phyloP scores from a whole-genome alignment of 2,888 invertebrate genomes.

The Caenorhabditis doughertyi region DNA sequence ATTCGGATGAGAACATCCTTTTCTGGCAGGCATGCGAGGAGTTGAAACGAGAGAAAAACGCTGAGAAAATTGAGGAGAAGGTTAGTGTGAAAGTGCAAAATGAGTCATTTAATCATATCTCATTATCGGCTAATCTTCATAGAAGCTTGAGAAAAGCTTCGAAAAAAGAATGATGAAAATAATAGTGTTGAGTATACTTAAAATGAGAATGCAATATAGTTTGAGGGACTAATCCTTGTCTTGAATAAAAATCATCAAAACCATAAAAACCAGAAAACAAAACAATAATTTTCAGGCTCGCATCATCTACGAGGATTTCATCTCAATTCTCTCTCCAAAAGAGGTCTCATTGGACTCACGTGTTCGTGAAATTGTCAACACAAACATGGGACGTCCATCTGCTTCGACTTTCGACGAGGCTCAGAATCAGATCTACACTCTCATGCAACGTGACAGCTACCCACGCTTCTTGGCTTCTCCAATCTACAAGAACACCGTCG shows the following conservation, averaged over 20 bases:
- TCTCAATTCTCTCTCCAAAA: constrained; percentile 98
- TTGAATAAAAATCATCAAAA: too few relatives aligned
- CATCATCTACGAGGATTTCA: constrained; percentile 91
- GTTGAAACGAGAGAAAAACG: constrained; percentile 90
- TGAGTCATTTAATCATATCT: constrained; percentile 30
- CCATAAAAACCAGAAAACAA: too few relatives aligned
- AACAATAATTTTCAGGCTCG: constrained; percentile 68
- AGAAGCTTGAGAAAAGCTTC: too few relatives aligned
- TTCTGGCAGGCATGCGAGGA: constrained; percentile 81
- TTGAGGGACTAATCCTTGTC: not conserved
- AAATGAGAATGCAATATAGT: too few relatives aligned
- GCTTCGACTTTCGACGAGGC: constrained; percentile 99
- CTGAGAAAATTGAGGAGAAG: constrained; percentile 95
- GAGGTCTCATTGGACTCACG: constrained; percentile 98
- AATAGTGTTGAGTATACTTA: too few relatives aligned
- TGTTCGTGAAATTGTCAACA: constrained; percentile 97
- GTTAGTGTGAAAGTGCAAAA: constrained; percentile 24
- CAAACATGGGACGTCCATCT: constrained; percentile 90
- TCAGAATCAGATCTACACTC: constrained; percentile 98
- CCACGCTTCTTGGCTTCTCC: constrained; percentile 93
- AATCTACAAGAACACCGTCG: constrained; percentile 88
- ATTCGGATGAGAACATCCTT: constrained; percentile 82
- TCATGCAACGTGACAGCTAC: constrained; percentile 99
- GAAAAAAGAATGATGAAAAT: too few relatives aligned
- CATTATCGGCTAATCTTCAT: constrained; percentile 13